Evolutionary conservation across 2,113 vertebrate species (phyloP).

Genomic region (Oreotrochilus melanogaster): DNA sequence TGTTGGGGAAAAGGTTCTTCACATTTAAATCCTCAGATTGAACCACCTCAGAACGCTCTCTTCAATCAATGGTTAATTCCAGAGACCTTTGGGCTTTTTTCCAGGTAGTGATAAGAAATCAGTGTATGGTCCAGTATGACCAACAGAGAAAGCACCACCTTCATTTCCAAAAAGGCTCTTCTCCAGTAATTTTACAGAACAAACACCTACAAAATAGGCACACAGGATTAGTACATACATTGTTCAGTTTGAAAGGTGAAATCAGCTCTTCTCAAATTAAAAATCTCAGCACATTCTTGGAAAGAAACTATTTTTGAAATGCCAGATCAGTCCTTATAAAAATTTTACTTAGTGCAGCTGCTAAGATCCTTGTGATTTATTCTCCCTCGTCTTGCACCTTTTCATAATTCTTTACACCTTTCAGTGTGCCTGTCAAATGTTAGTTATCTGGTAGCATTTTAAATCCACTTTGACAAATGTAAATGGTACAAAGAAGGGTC

Average conservation of each 20-base stretch:
- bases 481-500: conserved; percentile 27
- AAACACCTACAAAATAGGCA: not conserved
- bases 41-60: not conserved
- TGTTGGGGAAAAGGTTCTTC: not conserved
- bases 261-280: conserved; percentile 39
- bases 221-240: not conserved
- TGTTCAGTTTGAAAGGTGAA: conserved; percentile 51
- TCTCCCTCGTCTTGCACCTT: conserved; percentile 64
- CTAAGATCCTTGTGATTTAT: conserved; percentile 52
- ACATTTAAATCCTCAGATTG: not conserved
- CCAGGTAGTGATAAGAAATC: not conserved
- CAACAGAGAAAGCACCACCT: not conserved
- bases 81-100: not conserved
- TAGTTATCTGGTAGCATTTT: conserved; percentile 52
- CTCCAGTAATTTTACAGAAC: not conserved
- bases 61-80: not conserved
- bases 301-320: conserved; percentile 68
- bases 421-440: conserved; percentile 48
- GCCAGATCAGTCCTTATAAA: conserved; percentile 55
- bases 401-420: conserved; percentile 62
- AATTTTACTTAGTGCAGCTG: conserved; percentile 8
- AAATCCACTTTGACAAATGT: conserved; percentile 38
- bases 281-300: conserved; percentile 33
- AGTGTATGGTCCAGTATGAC: not conserved
- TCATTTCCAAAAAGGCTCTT: not conserved